Evolutionary conservation across 1,140 invertebrate genomes (phyloP).

Genomic region (Bombus fervidus): DNA sequence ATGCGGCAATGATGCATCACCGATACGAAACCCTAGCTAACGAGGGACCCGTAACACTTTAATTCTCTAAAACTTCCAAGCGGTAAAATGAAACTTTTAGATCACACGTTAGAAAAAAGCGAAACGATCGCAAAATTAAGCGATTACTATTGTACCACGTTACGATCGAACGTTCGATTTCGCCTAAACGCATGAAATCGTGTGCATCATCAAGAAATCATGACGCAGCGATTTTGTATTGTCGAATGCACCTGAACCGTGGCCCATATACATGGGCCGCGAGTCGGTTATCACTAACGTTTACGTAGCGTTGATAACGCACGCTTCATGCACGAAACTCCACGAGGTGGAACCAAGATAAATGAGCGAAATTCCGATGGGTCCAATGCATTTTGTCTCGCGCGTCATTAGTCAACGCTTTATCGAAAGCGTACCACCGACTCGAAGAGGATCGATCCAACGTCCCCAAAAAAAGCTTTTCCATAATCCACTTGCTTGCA

Average conservation of each 20-base stretch:
- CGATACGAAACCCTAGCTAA: neutral
- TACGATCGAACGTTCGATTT: neutral
- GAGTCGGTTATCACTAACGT: constrained; percentile 35
- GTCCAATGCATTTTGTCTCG: constrained; percentile 18
- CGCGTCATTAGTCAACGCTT: constrained; percentile 48
- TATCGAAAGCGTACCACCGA: constrained; percentile 11
- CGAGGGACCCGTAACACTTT: neutral
- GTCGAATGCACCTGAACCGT: constrained; percentile 11
- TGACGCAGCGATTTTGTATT: constrained; percentile 12
- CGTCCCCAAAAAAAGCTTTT: neutral
- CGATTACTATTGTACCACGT: neutral
- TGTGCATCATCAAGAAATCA: constrained; percentile 11
- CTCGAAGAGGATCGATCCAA: neutral
- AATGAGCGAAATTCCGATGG: constrained; percentile 40
- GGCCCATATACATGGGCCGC: neutral
- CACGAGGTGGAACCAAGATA: constrained; percentile 45
- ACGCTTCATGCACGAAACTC: constrained; percentile 38
- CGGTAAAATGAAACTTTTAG: neutral
- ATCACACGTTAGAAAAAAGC: too few relatives aligned
- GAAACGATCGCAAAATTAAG: neutral
- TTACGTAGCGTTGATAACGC: constrained; percentile 42
- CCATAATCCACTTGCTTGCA: neutral
- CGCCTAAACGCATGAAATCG: neutral
- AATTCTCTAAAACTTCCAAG: neutral
- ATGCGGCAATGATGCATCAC: constrained; percentile 44